Base-by-base conservation (phyloP, 2,797 vertebrate species). In the Remorina albescens region DNA sequence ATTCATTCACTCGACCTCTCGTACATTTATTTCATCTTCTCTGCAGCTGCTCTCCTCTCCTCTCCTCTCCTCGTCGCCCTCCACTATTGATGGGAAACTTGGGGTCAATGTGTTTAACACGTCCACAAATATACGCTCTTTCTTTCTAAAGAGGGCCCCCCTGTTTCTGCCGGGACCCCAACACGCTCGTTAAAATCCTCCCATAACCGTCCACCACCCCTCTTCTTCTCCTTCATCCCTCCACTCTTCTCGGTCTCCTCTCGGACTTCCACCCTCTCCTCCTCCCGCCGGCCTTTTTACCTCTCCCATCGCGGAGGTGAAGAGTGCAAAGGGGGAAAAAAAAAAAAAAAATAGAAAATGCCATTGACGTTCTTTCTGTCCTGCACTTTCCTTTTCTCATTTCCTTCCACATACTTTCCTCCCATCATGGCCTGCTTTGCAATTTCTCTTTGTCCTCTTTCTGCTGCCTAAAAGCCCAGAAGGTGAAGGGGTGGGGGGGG, bases 141-240 rank as follows among this genome's bases (percentile, higher is more conserved):
- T 62, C 57, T 58, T 28, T 58, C 26, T 80, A 63, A 70, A 79
- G 81, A 80, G 61, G 80, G 70, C 76, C 83, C 72, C 72, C 73
- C 62, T 72, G 76, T 41, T 86, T 75, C 86, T 76, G 53, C 36
- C 6, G 56, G 76, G 78, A 89, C 75, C 81, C 84, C 82, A 78
- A 80, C 74, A 82, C 51, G 77, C 82, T 89, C 74, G 75, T 93
- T 89, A 92, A 92, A 91, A 76, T 76, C 60, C 66, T 82, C 83
- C 86, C 74, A 64, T 62, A 66, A 70, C 49, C 23, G 18, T 50
- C 49, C 42, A 36, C 53, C 42, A 65, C 15, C 30, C 34, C 6
- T 30, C 30, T 30, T 30, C 30, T 30, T 30, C 30, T 30, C 6
- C 30, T 59, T 60, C 37, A 71, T 23, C 6, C 12, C 55, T 11